Conservation (phyloP, 2,797 vertebrate genomes). For the Argyrosomus regius region DNA sequence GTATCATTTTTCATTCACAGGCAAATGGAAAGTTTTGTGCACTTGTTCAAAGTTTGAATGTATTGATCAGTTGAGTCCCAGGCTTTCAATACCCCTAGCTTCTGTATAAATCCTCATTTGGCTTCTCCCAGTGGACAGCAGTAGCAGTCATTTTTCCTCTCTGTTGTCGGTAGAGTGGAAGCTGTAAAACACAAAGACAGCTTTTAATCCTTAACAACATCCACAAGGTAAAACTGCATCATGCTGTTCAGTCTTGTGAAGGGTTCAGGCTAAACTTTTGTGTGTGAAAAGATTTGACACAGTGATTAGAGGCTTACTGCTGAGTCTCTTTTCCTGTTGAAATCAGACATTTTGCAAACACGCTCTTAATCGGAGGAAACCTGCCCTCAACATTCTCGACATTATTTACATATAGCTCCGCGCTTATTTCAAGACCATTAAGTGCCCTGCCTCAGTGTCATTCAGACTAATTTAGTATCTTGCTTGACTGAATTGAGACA, state of each 20-base stretch:
- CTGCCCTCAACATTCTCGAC: slow-evolving; percentile 44
- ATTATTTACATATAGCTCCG: slow-evolving; percentile 47
- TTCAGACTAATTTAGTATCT: slow-evolving; percentile 44
- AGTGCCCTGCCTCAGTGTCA: slow-evolving; percentile 35
- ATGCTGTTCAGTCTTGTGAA: slow-evolving; percentile 18
- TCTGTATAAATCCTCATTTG: slow-evolving; percentile 60
- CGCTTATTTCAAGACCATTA: slow-evolving; percentile 45
- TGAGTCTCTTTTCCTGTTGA: slow-evolving; percentile 40
- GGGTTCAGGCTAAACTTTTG: slow-evolving; percentile 31
- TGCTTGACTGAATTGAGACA: slow-evolving; percentile 20
- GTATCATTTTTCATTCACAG: slow-evolving; percentile 13
- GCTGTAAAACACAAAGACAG: slow-evolving; percentile 47
- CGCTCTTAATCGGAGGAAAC: slow-evolving; percentile 44
- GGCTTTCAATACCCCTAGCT: slow-evolving; percentile 33
- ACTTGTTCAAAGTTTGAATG: slow-evolving; percentile 19
- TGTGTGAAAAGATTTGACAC: slow-evolving; percentile 34
- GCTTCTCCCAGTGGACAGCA: slow-evolving; percentile 28
- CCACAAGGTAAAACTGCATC: slow-evolving; percentile 22
- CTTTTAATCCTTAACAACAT: slow-evolving; percentile 44
- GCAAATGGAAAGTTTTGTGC: slow-evolving; percentile 16
- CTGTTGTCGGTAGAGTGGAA: slow-evolving; percentile 1
- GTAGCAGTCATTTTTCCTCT: slow-evolving; percentile 18
- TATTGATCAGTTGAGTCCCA: slow-evolving; percentile 28
- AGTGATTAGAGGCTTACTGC: slow-evolving; percentile 42
- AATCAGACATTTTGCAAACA: slow-evolving; percentile 59